Percentiles rank a stretch among this genome's conserved stretches.
These are phyloP conservation scores for Limosa lapponica DNA, from an alignment of 2,797 vertebrate genomes.

Conservation along the genomic window DNA sequence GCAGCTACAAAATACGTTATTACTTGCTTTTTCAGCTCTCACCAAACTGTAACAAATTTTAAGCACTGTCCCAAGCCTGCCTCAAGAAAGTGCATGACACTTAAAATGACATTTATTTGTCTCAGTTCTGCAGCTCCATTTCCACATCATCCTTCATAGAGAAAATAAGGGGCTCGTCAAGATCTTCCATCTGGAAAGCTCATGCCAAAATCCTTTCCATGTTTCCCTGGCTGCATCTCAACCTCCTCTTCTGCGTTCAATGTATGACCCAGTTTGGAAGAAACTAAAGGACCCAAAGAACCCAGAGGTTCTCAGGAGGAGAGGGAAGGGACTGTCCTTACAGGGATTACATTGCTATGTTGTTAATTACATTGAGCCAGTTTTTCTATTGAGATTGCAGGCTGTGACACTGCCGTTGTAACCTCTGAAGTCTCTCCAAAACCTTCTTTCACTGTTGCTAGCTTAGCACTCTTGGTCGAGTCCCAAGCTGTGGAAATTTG, in stretches of 20 bases:
- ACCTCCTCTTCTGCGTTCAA: not conserved
- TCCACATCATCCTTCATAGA: not conserved
- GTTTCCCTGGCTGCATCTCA: not conserved
- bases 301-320: not conserved
- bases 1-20: not conserved
- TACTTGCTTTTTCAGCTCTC: not conserved
- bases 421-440: constrained; percentile 42
- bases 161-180: not conserved
- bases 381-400: not conserved
- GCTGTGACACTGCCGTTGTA: not conserved
- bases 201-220: not conserved
- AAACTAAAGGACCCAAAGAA: not conserved
- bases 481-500: not conserved
- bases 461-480: not conserved
- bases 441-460: not conserved
- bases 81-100: not conserved
- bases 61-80: not conserved
- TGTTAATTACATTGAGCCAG: not conserved
- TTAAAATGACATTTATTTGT: not conserved
- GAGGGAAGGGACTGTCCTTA: not conserved
- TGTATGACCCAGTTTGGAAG: not conserved
- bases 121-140: not conserved
- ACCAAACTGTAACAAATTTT: not conserved
- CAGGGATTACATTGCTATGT: not conserved
- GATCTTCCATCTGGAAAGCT: not conserved